These are phyloP conservation scores for Sorex araneus DNA, from an alignment of 2,113 vertebrate species.

Conservation along the genomic window DNA sequence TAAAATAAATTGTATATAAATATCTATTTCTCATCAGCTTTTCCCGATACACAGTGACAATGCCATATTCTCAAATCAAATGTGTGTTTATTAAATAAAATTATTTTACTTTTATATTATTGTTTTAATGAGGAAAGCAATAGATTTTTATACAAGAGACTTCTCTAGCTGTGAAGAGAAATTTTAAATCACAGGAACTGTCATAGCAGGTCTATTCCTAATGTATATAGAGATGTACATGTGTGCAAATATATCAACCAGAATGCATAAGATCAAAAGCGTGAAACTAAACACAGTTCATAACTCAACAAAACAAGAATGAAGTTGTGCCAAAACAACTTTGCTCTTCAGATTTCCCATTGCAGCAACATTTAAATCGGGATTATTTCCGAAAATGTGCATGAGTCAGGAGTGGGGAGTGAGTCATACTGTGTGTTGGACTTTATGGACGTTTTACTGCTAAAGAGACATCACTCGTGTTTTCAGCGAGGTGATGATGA, in stretches of 20 bases:
- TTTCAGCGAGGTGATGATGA: background rate
- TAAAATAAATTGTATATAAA: constrained; percentile 22
- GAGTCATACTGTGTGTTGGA: constrained; percentile 68
- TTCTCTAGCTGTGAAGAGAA: constrained; percentile 45
- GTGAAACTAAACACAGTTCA: constrained; percentile 81
- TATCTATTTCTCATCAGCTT: constrained; percentile 15
- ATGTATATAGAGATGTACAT: background rate
- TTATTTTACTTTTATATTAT: constrained; percentile 49
- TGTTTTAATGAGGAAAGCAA: constrained; percentile 53
- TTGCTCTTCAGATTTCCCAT: constrained; percentile 61
- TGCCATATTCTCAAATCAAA: constrained; percentile 35
- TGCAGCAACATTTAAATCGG: constrained; percentile 70
- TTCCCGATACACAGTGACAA: background rate
- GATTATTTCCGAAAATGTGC: constrained; percentile 73
- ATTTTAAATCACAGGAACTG: constrained; percentile 70
- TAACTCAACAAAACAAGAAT: constrained; percentile 77
- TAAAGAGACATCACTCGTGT: background rate
- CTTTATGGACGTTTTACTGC: constrained; percentile 66
- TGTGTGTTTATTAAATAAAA: background rate
- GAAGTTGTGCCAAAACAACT: constrained; percentile 52
- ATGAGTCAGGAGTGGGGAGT: constrained; percentile 74
- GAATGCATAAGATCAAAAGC: constrained; percentile 75
- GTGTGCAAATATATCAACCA: constrained; percentile 66
- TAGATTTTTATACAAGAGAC: constrained; percentile 25
- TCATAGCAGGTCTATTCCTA: constrained; percentile 60